Percentiles rank a stretch among this genome's conserved stretches.
Evolutionary conservation across 2,888 invertebrate genomes (phyloP).

Genomic region (Drosophila histrio): DNA sequence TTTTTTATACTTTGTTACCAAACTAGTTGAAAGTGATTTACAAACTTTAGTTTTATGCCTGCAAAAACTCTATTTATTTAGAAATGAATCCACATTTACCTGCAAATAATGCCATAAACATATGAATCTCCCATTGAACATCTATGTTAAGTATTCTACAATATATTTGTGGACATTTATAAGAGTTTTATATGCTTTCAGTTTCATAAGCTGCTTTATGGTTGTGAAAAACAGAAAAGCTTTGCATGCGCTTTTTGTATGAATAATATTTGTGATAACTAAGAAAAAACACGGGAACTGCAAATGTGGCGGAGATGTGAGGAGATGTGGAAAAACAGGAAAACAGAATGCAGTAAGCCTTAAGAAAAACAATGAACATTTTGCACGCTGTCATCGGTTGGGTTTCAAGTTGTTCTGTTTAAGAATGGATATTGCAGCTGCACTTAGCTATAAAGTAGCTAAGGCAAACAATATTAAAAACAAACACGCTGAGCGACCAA

Average conservation of each 20-base stretch:
- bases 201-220: conserved; percentile 15
- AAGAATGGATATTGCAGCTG: conserved; percentile 67
- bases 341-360: conserved; percentile 31
- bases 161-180: conserved; percentile 1
- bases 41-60: no score
- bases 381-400: conserved; percentile 60
- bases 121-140: background rate
- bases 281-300: conserved; percentile 16
- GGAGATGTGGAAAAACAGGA: background rate
- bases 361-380: conserved; percentile 62
- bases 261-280: conserved; percentile 68
- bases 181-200: conserved; percentile 10
- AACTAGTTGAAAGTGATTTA: no score
- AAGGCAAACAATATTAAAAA: conserved; percentile 74
- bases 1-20: no score
- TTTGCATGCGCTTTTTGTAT: conserved; percentile 36
- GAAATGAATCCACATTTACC: background rate
- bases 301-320: background rate
- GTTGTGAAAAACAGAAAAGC: conserved; percentile 11
- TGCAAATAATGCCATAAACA: background rate
- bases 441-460: conserved; percentile 76
- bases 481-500: conserved; percentile 41
- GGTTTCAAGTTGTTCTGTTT: conserved; percentile 59
- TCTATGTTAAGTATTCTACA: background rate
- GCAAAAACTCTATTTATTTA: no score